These are phyloP conservation scores for Tonatia bakeri DNA, from an alignment of 2,113 vertebrate genomes.

Conservation along the genomic window DNA sequence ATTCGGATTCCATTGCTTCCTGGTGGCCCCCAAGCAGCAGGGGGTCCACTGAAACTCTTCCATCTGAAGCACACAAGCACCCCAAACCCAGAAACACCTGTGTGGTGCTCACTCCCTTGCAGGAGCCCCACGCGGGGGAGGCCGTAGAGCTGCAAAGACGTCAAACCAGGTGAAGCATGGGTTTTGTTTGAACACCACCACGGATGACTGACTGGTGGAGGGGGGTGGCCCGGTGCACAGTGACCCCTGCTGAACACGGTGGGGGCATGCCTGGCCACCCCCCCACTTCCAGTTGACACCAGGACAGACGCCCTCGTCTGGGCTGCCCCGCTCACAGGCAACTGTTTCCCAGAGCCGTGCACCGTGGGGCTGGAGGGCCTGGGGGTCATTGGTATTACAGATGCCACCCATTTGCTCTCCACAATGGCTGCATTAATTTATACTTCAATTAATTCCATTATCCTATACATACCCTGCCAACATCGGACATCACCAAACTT, in stretches of 20 bases:
- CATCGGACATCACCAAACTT: neutral
- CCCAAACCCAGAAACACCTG: neutral
- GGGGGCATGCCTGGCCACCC: too few species aligned
- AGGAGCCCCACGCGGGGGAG: neutral
- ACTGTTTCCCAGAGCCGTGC: neutral
- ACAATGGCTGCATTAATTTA: neutral
- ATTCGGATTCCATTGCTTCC: conserved; percentile 51
- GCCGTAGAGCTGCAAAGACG: neutral
- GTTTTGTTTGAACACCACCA: neutral
- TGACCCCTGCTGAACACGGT: too few species aligned
- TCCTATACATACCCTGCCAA: neutral
- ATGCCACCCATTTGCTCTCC: neutral
- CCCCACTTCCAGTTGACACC: neutral
- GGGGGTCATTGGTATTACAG: neutral
- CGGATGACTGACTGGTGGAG: neutral
- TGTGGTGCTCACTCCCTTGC: neutral
- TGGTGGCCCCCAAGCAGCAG: conserved; percentile 51
- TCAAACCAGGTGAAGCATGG: neutral
- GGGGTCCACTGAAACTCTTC: conserved; percentile 11
- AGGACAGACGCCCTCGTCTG: neutral
- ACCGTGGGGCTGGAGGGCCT: too few species aligned
- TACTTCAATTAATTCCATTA: neutral
- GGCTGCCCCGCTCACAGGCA: neutral
- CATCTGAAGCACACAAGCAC: neutral
- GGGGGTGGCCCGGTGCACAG: too few species aligned